A percentile compares a stretch with the other conserved stretches of the same genome.
phyloP scores from a whole-genome alignment of 2,888 invertebrate species.

The Drosophila atroscutellata region DNA sequence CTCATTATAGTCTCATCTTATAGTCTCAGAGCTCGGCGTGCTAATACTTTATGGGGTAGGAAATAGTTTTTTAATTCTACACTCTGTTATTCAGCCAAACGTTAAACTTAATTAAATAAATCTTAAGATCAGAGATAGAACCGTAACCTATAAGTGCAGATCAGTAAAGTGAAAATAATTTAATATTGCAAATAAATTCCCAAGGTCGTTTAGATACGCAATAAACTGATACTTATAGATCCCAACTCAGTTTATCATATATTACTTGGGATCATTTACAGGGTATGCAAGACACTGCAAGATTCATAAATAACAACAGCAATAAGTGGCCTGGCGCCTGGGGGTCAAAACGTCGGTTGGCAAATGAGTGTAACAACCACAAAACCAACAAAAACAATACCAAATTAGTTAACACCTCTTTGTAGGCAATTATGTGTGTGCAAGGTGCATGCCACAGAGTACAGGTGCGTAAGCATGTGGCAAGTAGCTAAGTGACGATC shows the following conservation, averaged over 20 bases:
- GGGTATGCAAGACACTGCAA: constrained; percentile 22
- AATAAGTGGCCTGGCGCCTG: constrained; percentile 13
- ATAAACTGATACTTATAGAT: background rate
- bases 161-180: too few relatives aligned
- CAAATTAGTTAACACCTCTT: constrained; percentile 62
- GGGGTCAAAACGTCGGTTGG: constrained; percentile 10
- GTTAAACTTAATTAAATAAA: too few relatives aligned
- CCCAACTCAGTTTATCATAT: background rate
- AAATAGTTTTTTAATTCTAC: too few relatives aligned
- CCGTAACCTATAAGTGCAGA: background rate
- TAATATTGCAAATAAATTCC: too few relatives aligned
- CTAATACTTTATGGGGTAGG: too few relatives aligned
- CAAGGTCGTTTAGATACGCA: too few relatives aligned
- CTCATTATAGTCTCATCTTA: too few relatives aligned
- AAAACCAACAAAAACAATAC: background rate
- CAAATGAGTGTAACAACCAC: constrained; percentile 27
- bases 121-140: background rate
- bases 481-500: background rate
- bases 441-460: constrained; percentile 44
- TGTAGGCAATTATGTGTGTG: constrained; percentile 10
- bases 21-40: background rate
- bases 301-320: constrained; percentile 39
- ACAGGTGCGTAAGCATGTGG: constrained; percentile 16
- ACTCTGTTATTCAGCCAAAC: too few relatives aligned
- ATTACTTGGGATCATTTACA: constrained; percentile 1